Evolutionary conservation across 2,888 invertebrate species (phyloP).

Genomic region (Abrostola triplasia): DNA sequence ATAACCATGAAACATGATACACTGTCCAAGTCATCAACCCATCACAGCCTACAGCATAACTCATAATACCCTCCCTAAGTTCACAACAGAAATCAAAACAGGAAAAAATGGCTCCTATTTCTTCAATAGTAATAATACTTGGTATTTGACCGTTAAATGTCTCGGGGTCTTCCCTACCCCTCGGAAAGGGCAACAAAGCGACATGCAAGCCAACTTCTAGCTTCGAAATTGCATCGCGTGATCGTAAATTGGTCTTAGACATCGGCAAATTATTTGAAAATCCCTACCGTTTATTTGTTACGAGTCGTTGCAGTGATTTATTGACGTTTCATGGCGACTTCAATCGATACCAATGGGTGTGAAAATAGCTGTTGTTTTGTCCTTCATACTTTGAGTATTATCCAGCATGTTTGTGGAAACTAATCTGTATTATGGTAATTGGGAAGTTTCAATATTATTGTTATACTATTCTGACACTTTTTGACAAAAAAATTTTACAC

Average conservation of each 20-base stretch:
- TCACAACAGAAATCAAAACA: conserved; percentile 34
- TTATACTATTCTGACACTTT: no score
- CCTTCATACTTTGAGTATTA: conserved; percentile 18
- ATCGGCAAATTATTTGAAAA: conserved; percentile 73
- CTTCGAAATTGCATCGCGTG: conserved; percentile 74
- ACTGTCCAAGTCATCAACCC: neutral
- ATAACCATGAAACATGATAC: neutral
- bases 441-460: no score
- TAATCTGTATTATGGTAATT: no score
- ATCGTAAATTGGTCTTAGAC: conserved; percentile 69
- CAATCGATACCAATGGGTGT: conserved; percentile 33
- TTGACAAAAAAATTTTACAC: no score
- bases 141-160: conserved; percentile 71
- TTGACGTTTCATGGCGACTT: conserved; percentile 44
- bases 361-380: conserved; percentile 28
- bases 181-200: conserved; percentile 68
- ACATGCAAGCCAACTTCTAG: conserved; percentile 67
- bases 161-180: conserved; percentile 60
- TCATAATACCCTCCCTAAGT: conserved; percentile 8
- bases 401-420: neutral
- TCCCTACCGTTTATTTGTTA: conserved; percentile 65
- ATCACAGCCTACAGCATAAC: conserved; percentile 1
- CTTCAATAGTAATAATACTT: conserved; percentile 59
- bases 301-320: conserved; percentile 63
- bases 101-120: conserved; percentile 48